Percentiles rank a stretch among this genome's conserved stretches.
phyloP scores from a whole-genome alignment of 2,888 invertebrate genomes.

The Epirrita christyi region DNA sequence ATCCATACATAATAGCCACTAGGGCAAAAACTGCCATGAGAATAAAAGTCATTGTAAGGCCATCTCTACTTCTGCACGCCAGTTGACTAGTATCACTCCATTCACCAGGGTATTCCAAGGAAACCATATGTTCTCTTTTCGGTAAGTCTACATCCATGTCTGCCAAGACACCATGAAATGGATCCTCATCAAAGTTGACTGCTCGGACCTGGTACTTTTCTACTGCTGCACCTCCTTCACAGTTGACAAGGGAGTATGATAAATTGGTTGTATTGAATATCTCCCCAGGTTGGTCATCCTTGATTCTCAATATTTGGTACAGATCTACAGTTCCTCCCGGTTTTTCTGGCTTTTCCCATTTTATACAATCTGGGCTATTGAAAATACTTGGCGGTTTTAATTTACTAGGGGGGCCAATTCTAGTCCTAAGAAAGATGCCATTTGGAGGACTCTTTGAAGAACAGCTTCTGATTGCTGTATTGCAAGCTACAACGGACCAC shows the following conservation, averaged over 20 bases:
- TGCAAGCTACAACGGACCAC: slow-evolving; percentile 89
- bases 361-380: slow-evolving; percentile 60
- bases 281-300: slow-evolving; percentile 57
- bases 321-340: slow-evolving; percentile 83
- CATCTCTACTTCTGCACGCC: slow-evolving; percentile 62
- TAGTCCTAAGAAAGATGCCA: slow-evolving; percentile 82
- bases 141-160: slow-evolving; percentile 55
- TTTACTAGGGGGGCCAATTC: slow-evolving; percentile 85
- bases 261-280: slow-evolving; percentile 56
- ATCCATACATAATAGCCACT: slow-evolving; percentile 61
- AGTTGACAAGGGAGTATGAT: slow-evolving; percentile 51
- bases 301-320: slow-evolving; percentile 82
- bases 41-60: slow-evolving; percentile 63
- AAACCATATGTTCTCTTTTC: slow-evolving; percentile 35
- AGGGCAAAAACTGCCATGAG: slow-evolving; percentile 62
- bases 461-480: slow-evolving; percentile 82
- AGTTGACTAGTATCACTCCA: slow-evolving; percentile 70
- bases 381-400: slow-evolving; percentile 60
- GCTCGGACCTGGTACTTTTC: slow-evolving; percentile 74
- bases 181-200: slow-evolving; percentile 69
- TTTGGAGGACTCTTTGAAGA: slow-evolving; percentile 81
- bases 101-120: slow-evolving; percentile 58
- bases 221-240: slow-evolving; percentile 62
- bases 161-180: slow-evolving; percentile 59
- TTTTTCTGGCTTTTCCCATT: slow-evolving; percentile 79